These are phyloP conservation scores for Lota lota DNA, from an alignment of 2,113 vertebrate species.

Conservation along the genomic window DNA sequence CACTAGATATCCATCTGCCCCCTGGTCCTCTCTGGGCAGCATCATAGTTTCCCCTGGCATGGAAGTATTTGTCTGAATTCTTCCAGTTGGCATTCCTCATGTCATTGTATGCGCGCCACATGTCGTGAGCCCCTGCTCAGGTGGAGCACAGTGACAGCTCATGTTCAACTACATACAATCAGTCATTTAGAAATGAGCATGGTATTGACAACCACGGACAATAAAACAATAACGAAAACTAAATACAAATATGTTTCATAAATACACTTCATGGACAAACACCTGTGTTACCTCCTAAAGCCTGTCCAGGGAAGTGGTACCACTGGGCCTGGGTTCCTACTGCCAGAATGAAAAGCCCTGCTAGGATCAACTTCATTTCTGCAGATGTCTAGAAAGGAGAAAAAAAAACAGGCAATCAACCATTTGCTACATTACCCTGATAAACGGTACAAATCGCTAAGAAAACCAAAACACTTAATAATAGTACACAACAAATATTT, in stretches of 20 bases:
- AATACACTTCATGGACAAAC: too few relatives aligned
- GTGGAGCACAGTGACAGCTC: background rate
- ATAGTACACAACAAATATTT: too few relatives aligned
- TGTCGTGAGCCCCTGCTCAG: conserved; percentile 36
- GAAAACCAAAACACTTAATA: too few relatives aligned
- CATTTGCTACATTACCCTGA: too few relatives aligned
- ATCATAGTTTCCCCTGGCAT: conserved; percentile 4
- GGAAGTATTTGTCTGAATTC: conserved; percentile 11
- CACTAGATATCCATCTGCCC: conserved; percentile 40
- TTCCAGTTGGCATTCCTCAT: background rate
- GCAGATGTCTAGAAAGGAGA: conserved; percentile 5
- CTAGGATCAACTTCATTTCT: conserved; percentile 53
- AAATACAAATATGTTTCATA: too few relatives aligned
- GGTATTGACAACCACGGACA: too few relatives aligned
- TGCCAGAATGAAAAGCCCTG: conserved; percentile 38
- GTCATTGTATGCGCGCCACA: conserved; percentile 22
- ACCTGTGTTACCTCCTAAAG: conserved; percentile 23
- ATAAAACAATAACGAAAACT: background rate
- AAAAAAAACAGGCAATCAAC: background rate
- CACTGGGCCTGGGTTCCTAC: conserved; percentile 41
- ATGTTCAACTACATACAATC: background rate
- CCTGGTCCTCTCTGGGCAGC: conserved; percentile 39
- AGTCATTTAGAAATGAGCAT: too few relatives aligned
- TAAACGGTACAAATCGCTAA: too few relatives aligned
- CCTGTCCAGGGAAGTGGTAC: conserved; percentile 33